A percentile compares a stretch with the other conserved stretches of the same genome.
phyloP scores from a whole-genome alignment of 2,113 vertebrate species.

The Passer montanus region DNA sequence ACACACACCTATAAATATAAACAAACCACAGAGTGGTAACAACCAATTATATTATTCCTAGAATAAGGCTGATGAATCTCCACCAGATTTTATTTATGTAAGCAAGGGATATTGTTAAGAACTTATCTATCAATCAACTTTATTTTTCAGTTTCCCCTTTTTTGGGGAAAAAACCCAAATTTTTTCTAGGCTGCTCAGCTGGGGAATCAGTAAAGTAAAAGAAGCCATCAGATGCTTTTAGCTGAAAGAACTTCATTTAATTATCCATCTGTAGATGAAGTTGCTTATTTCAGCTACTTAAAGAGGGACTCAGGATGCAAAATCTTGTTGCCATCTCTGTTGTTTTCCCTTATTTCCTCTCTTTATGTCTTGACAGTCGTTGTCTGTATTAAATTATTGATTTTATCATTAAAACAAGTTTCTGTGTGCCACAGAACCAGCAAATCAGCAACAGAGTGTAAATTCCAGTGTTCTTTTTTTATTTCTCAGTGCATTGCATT shows the following conservation, averaged over 20 bases:
- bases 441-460: neutral
- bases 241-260: neutral
- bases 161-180: rapidly evolving
- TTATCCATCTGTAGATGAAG: neutral
- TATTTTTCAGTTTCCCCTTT: neutral
- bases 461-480: neutral
- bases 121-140: rapidly evolving
- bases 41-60: neutral
- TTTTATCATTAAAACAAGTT: neutral
- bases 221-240: neutral
- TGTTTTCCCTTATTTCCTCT: neutral
- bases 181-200: neutral
- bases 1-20: neutral
- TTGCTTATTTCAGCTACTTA: neutral
- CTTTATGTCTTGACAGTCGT: neutral
- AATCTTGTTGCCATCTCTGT: neutral
- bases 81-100: neutral
- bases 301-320: neutral
- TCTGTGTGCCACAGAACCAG: neutral
- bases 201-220: neutral
- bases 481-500: neutral
- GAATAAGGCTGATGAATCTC: neutral
- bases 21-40: neutral
- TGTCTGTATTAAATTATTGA: neutral
- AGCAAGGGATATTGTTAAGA: neutral